A percentile compares a stretch with the other conserved stretches of the same genome.
Evolutionary conservation across 2,888 invertebrate species (phyloP).

Genomic region (Ophion obscuratus): DNA sequence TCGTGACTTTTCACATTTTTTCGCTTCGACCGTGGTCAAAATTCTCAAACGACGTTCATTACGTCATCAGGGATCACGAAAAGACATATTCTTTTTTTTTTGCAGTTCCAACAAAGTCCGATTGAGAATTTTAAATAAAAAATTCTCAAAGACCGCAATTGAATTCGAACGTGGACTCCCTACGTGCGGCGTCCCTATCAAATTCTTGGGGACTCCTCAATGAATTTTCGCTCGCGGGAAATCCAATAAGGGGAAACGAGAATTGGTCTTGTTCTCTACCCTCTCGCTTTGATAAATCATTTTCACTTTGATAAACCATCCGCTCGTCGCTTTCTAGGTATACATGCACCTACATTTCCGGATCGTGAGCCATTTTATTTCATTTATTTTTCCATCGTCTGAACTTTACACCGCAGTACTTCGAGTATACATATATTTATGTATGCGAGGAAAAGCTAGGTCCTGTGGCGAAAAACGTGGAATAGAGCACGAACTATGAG

Average conservation of each 20-base stretch:
- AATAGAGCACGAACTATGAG: conserved; percentile 35
- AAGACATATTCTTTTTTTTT: too few species aligned
- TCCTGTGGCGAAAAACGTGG: conserved; percentile 14
- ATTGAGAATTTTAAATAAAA: too few species aligned
- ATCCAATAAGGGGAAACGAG: not conserved
- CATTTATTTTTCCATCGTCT: conserved; percentile 59
- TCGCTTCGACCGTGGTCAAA: too few species aligned
- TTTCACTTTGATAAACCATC: not conserved
- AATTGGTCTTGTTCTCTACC: not conserved
- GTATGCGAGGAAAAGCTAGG: conserved; percentile 17
- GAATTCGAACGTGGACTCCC: too few species aligned
- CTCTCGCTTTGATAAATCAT: not conserved
- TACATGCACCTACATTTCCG: not conserved
- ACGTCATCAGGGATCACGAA: too few species aligned
- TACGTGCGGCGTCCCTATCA: too few species aligned
- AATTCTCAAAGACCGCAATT: too few species aligned
- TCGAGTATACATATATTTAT: not conserved
- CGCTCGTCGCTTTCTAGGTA: not conserved
- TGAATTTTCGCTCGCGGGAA: too few species aligned
- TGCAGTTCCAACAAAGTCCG: too few species aligned
- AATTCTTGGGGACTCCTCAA: too few species aligned
- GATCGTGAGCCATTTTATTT: conserved; percentile 47
- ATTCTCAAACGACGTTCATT: too few species aligned
- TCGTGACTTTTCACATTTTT: too few species aligned
- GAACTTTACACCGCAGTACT: conserved; percentile 53